Percentiles rank a stretch among this genome's conserved stretches.
phyloP scores from a whole-genome alignment of 2,113 vertebrate species.

The Todiramphus chloris region DNA sequence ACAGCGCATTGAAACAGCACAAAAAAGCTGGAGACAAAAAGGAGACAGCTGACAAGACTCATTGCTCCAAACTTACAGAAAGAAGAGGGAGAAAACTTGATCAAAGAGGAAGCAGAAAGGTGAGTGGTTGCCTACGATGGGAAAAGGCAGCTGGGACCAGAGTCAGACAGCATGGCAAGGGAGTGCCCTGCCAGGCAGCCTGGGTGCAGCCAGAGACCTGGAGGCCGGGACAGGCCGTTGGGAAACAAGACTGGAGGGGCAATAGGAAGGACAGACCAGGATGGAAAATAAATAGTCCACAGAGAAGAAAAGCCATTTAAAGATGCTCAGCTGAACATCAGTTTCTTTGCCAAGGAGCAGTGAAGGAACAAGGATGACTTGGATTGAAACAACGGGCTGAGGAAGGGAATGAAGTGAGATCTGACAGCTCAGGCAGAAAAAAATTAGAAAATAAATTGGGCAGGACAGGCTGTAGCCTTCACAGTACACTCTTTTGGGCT shows the following conservation, averaged over 20 bases:
- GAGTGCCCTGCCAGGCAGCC: neutral
- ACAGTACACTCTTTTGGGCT: neutral
- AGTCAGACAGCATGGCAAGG: fast-evolving
- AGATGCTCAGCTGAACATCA: neutral
- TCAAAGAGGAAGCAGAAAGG: neutral
- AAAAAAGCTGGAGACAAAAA: neutral
- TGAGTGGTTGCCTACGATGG: neutral
- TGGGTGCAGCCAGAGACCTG: fast-evolving
- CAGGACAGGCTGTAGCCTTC: neutral
- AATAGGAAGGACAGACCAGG: neutral
- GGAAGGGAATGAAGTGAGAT: neutral
- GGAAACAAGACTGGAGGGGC: neutral
- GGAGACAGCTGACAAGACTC: neutral
- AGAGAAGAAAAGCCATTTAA: neutral
- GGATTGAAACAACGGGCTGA: neutral
- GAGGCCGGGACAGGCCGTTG: neutral
- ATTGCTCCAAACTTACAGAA: neutral
- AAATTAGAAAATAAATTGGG: neutral
- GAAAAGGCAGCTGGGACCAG: neutral
- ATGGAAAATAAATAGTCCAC: neutral
- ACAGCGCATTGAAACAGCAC: neutral
- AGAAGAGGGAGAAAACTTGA: neutral
- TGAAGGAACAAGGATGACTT: neutral
- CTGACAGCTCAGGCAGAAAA: neutral
- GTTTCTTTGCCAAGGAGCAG: neutral